Conservation (phyloP, 2,888 invertebrate species). For the Cephus spinipes region DNA sequence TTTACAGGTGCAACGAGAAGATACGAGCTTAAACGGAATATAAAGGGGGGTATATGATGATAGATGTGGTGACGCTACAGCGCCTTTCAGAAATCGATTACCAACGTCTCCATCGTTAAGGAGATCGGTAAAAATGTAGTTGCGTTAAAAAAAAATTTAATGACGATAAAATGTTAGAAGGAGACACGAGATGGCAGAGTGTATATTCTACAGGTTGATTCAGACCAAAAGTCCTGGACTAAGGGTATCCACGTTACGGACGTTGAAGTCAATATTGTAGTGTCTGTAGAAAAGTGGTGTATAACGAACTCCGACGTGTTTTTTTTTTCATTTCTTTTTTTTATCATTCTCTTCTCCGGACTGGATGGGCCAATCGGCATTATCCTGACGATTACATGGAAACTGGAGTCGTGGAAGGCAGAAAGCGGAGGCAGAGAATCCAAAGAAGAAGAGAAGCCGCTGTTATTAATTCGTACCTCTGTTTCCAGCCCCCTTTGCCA, state of each 20-base stretch:
- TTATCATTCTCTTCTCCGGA: constrained; percentile 1
- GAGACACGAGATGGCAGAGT: not conserved
- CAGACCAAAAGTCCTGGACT: not conserved
- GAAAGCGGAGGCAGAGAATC: not conserved
- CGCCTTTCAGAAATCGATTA: not conserved
- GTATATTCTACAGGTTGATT: not conserved
- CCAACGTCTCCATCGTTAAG: not conserved
- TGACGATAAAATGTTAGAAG: not conserved
- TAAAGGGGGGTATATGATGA: not conserved
- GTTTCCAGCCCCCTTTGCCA: constrained; percentile 4
- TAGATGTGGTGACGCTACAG: not conserved
- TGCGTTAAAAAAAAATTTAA: not conserved
- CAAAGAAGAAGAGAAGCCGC: constrained; percentile 3
- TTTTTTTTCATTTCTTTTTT: not conserved
- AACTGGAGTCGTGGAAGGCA: not conserved
- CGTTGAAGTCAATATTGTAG: not conserved
- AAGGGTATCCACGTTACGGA: not conserved
- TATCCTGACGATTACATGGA: constrained; percentile 23
- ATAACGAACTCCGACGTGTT: not conserved
- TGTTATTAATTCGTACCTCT: constrained; percentile 11
- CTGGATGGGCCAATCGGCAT: constrained; percentile 42
- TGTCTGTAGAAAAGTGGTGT: not conserved
- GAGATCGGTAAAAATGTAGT: not conserved
- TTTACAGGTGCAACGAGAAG: not conserved
- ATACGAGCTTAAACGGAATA: not conserved